Evolutionary conservation across 2,888 invertebrate genomes (phyloP), one percentile per base, ranked within the genome.

Genomic region (Deilephila porcellus): DNA sequence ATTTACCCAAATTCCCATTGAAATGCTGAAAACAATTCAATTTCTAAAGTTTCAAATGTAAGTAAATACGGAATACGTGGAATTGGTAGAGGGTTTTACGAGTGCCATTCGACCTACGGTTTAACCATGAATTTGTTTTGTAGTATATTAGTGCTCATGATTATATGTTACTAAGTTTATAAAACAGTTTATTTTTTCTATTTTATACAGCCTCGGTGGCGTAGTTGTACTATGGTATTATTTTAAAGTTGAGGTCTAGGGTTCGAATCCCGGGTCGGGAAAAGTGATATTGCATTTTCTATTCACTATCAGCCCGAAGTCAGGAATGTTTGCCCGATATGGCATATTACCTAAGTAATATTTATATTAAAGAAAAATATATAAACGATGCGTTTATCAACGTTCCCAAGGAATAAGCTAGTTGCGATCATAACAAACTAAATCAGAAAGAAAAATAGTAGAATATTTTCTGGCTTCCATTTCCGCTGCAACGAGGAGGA

Each of bases 391-490:
- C 17, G 1, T 67, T 64, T 45, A 37, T 64, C 37, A 34, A 34
- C 45, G 3, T 8, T 67, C 7, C 17, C 25, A 67, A 52, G 52
- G 17, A 67, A 67, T 67, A 52, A 52, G 52, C 25, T 29, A 25
- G 25, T 25, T 67, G 67, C 64, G 37, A 52, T 17, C 25, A 45
- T 45, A 67, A 67, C 67, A 67, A 52, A 25, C 25, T 29, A 29
- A 52, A 67, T 67, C 25, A 52, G 45, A 25, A 67, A 25, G 52
- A 67, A 67, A 52, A 52, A 67, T 67, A 67, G 52, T 17, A 17
- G 14, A 67, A 67, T 52, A 67, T 67, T 67, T 67, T 67, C 52
- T 52, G 45, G 67, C 25, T 67, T 67, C 64, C 25, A 11, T 67
- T 45, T 14, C 52, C 25, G 45, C 11, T 20, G 67, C 67, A 52